Base-by-base conservation (phyloP, 1,140 invertebrate species). In the Brachionus sp. region DNA sequence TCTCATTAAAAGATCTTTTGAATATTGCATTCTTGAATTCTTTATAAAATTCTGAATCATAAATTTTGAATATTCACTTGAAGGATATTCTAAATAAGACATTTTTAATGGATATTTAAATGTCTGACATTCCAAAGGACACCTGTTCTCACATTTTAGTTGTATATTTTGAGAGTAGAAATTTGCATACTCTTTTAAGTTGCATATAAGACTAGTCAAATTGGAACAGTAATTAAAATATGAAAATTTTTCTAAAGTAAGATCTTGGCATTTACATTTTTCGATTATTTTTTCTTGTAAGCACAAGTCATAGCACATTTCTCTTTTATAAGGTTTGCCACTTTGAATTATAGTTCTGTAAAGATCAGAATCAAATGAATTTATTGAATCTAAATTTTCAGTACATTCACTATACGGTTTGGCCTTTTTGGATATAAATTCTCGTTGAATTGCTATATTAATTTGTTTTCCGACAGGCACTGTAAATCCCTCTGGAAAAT, bases 241-340 rank as follows among this genome's bases (percentile, higher is more conserved):
- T 25, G 39, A 3, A 19, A 75, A 75, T 19, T 19, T 33, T 10
- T 44, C 44, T 13, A 16, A 29, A 12, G 16, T 29, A 6, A 23
- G 9, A 75, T 75, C 70, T 50, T 80, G 77, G 12, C 77, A 80
- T 29, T 37, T 23, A 66, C 77, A 80, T 19, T 62, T 80, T 29
- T 35, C 16, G 16, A 80, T 39, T 3, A 33, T 12, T 62, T 33
- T 57, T 66, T 80, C 77, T 7, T 80, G 77, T 62, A 33, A 37
- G 25, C 77, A 80, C 37, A 80, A 62, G 29, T 80, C 77, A 62
- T 33, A 80, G n/a, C 77, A 80, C n/a, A 33, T 29, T 33, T 57
- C 35, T 66, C 62, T 57, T 62, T 50, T 29, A 25, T 80, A 80
- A 6, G 46, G 35, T 39, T 37, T 57, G 13, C 70, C 42, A 75